Evolutionary conservation across 2,113 vertebrate genomes (phyloP), one percentile per base, ranked within the genome.

Genomic region (Engystomops pustulosus): DNA sequence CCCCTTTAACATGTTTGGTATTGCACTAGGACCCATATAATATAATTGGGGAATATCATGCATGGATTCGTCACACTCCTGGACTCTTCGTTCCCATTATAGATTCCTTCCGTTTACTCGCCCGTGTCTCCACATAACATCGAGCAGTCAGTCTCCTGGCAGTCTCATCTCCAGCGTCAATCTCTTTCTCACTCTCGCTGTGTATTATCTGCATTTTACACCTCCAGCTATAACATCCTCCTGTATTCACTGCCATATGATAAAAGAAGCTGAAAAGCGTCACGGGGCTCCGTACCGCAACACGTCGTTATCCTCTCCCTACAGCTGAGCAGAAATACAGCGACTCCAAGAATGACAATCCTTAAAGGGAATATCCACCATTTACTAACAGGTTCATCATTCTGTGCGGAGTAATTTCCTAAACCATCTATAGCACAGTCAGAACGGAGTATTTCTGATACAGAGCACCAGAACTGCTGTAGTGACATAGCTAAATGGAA

Each of bases 181-280:
- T 81, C 67, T 65, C 76, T 41, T 25, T 8, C 49, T 65, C 41
- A 3, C 78, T 62, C 78, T 32, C 11, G 23, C 68, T 69, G 18
- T 9, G 53, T 51, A 75, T 83, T 75, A 83, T 83, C 81, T 83
- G 53, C 70, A 36, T 83, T 82, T 83, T 75, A 75, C 53, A 83
- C 53, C 53, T 53, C 74, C 5, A 81, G 67, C 65, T 38, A 25
- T 41, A 55, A 70, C 79, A 70, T 55, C 51, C 47, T 44, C 51
- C 60, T 69, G 34, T 51, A 68, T 68, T 47, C 60, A 51, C 78
- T n/a, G 44, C 58, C 62, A 34, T 27, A 79, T 79, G 20, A 36
- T 51, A n/a, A 30, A 44, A 25, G 27, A 27, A 44, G 55, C 34
- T 27, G n/a, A 27, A 30, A 36, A 25, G 4, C 44, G 25, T 25